Percentiles rank a stretch among this genome's conserved stretches.
Conservation (phyloP, 2,797 vertebrate species). For the Xenentodon cancila region DNA sequence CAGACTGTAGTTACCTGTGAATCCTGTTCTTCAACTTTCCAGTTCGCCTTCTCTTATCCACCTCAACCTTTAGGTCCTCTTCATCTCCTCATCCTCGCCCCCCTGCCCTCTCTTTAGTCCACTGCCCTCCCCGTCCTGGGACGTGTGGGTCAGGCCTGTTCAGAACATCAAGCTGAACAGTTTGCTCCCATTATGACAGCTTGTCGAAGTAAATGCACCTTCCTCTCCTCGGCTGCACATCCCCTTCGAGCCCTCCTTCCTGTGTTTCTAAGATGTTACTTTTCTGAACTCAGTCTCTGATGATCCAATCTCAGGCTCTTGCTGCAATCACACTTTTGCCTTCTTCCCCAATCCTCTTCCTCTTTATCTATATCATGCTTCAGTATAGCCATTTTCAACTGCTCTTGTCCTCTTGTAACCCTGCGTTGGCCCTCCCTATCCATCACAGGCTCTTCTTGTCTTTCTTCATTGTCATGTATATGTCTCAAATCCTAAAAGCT, state of each 20-base stretch:
- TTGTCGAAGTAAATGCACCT: conserved; percentile 75
- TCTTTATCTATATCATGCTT: conserved; percentile 25
- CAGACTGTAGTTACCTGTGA: conserved; percentile 26
- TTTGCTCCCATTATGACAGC: conserved; percentile 74
- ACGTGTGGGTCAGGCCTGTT: conserved; percentile 53
- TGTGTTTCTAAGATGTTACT: conserved; percentile 32
- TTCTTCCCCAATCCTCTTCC: conserved; percentile 40
- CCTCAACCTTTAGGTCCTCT: conserved; percentile 9
- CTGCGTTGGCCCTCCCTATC: conserved; percentile 62
- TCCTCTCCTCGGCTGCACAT: conserved; percentile 35
- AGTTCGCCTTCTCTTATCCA: conserved; percentile 12
- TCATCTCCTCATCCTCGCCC: conserved; percentile 2
- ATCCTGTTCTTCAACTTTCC: conserved; percentile 26
- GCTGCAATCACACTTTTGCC: conserved; percentile 32
- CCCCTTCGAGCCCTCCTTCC: conserved; percentile 23
- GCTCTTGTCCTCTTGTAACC: conserved; percentile 57
- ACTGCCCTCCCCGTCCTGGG: conserved; percentile 17
- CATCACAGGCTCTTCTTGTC: conserved; percentile 73
- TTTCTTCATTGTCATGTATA: conserved; percentile 64
- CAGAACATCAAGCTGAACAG: conserved; percentile 62
- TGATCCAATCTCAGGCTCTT: conserved; percentile 22
- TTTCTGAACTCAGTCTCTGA: conserved; percentile 23
- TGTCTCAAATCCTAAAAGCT: conserved; percentile 74
- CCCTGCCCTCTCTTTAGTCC: conserved; percentile 4
- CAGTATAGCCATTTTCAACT: conserved; percentile 52